Percentiles rank a stretch among this genome's conserved stretches.
These are phyloP conservation scores for Liolophura sinensis DNA, from an alignment of 1,140 invertebrate species.

Conservation along the genomic window DNA sequence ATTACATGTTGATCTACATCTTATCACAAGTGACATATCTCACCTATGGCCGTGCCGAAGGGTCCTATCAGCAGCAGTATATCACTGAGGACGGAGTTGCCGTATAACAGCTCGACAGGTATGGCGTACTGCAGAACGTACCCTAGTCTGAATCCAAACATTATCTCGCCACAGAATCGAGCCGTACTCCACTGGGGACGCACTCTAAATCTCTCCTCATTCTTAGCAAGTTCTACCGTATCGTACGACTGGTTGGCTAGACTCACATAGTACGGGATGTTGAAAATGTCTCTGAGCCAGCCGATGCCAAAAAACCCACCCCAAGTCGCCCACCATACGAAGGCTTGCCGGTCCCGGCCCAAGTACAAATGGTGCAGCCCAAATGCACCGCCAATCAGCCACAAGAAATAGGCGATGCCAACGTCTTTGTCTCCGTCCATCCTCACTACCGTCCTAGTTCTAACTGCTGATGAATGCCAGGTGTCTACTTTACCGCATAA, in stretches of 20 bases:
- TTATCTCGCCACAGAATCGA: conserved; percentile 75
- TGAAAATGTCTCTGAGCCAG: conserved; percentile 83
- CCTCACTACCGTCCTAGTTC: too few species aligned
- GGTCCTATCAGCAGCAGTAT: too few species aligned
- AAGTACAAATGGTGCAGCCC: conserved; percentile 92
- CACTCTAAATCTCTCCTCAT: conserved; percentile 69
- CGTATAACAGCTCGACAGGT: conserved; percentile 63
- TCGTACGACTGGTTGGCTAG: conserved; percentile 63
- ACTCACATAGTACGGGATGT: conserved; percentile 82
- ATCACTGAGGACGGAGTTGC: conserved; percentile 10
- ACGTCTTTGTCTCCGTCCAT: conserved; percentile 65
- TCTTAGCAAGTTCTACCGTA: conserved; percentile 66
- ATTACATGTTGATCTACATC: too few species aligned
- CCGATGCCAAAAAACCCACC: conserved; percentile 85
- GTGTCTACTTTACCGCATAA: too few species aligned
- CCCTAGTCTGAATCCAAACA: conserved; percentile 80
- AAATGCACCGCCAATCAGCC: conserved; percentile 84
- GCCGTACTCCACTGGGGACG: conserved; percentile 78
- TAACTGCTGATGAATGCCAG: too few species aligned
- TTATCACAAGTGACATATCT: too few species aligned
- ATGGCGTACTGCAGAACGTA: conserved; percentile 75
- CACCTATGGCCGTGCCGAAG: too few species aligned
- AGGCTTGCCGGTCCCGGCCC: conserved; percentile 84
- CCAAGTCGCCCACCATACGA: conserved; percentile 82
- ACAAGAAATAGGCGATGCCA: conserved; percentile 76